phyloP scores from a whole-genome alignment of 2,797 vertebrate genomes.

The Coendou prehensilis region DNA sequence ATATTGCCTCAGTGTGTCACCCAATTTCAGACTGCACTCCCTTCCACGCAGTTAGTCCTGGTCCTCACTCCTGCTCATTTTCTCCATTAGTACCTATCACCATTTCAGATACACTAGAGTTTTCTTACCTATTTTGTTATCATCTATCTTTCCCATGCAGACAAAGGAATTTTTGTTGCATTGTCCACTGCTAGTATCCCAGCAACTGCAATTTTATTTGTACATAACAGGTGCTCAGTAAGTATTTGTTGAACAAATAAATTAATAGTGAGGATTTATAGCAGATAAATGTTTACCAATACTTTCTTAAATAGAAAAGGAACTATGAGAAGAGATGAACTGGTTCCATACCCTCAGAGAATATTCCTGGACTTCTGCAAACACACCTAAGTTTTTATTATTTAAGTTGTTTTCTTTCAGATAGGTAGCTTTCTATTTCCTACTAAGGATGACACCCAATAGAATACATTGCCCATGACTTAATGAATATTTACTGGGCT shows the following conservation, averaged over 20 bases:
- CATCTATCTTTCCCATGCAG: neutral
- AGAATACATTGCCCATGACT: neutral
- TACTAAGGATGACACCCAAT: neutral
- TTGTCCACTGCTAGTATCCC: neutral
- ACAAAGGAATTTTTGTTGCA: neutral
- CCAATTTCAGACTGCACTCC: neutral
- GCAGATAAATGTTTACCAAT: neutral
- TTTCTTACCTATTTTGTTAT: slow-evolving; percentile 19
- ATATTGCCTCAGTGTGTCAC: neutral
- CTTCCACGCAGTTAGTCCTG: neutral
- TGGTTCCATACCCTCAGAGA: neutral
- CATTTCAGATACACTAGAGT: neutral
- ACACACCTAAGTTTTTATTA: slow-evolving; percentile 6
- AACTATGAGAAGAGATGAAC: neutral
- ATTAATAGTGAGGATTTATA: neutral
- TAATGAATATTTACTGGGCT: neutral
- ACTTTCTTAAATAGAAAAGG: slow-evolving; percentile 46
- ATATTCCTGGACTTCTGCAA: neutral
- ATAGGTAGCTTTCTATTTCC: slow-evolving; percentile 5
- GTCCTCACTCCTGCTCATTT: neutral
- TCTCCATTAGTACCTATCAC: neutral
- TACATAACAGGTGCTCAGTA: neutral
- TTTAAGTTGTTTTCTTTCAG: slow-evolving; percentile 15
- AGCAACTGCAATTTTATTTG: neutral
- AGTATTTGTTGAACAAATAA: neutral